A percentile compares a stretch with the other conserved stretches of the same genome.
phyloP scores from a whole-genome alignment of 2,797 vertebrate species.

The Garrulus glandarius region DNA sequence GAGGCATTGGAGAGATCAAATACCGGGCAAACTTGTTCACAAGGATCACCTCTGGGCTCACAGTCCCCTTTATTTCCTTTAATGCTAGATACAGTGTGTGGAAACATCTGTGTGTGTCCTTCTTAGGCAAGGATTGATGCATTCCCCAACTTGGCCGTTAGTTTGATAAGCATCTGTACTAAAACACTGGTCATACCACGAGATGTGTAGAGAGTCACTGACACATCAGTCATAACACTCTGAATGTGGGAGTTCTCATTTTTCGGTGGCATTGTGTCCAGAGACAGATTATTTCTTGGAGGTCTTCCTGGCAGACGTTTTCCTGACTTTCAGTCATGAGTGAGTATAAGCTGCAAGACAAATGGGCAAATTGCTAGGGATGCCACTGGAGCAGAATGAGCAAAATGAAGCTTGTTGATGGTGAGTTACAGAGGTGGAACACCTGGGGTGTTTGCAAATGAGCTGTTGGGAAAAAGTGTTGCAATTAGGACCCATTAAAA shows the following conservation, averaged over 20 bases:
- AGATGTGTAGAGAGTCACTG: neutral
- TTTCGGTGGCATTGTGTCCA: neutral
- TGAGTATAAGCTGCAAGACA: neutral
- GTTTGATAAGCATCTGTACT: neutral
- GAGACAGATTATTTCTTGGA: neutral
- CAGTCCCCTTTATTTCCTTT: neutral
- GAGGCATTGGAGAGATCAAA: neutral
- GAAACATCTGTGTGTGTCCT: neutral
- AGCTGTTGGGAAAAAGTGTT: neutral
- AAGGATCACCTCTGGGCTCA: neutral
- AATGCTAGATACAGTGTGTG: neutral
- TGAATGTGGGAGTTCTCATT: neutral
- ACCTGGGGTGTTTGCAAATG: neutral
- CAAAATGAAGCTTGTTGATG: neutral
- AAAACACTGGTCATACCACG: neutral
- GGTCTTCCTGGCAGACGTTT: neutral
- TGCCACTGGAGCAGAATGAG: neutral
- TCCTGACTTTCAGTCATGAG: neutral
- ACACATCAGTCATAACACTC: neutral
- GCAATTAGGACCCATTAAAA: neutral
- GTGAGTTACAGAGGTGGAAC: neutral
- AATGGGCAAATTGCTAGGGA: neutral
- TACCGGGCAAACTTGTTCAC: neutral
- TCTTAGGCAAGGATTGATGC: neutral
- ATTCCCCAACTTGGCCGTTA: neutral